These are phyloP conservation scores for Onychomys leucogaster DNA, from an alignment of 2,797 vertebrate species.

Conservation along the genomic window DNA sequence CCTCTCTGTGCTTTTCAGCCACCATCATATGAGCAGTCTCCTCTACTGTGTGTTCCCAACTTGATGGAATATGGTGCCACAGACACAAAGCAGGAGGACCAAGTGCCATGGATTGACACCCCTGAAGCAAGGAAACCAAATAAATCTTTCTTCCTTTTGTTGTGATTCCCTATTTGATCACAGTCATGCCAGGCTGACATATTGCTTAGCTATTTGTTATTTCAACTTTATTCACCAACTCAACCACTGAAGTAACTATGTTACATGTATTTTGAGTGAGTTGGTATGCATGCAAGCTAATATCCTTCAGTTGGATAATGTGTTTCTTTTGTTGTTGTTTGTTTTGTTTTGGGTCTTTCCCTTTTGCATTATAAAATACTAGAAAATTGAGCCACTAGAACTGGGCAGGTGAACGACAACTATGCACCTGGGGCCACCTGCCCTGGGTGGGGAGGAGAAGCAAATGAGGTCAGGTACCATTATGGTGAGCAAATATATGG, in stretches of 20 bases:
- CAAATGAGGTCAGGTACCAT: too few relatives aligned
- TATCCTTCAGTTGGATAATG: conserved; percentile 4
- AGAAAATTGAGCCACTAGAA: too few relatives aligned
- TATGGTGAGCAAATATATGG: too few relatives aligned
- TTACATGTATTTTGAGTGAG: conserved; percentile 23
- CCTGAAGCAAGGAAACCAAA: not conserved
- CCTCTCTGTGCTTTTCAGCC: not conserved
- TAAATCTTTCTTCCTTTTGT: not conserved
- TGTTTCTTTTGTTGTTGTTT: not conserved
- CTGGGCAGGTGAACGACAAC: too few relatives aligned
- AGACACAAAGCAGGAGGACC: not conserved
- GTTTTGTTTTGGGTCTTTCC: not conserved
- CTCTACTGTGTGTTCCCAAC: rapidly evolving
- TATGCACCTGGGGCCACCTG: too few relatives aligned
- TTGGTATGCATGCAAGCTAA: not conserved
- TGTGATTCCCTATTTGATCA: not conserved
- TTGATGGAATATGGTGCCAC: not conserved
- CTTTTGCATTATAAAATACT: not conserved
- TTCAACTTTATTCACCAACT: not conserved
- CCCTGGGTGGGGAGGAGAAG: too few relatives aligned
- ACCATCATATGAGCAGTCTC: not conserved
- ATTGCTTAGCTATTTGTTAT: not conserved
- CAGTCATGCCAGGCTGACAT: not conserved
- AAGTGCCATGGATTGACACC: not conserved
- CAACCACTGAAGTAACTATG: not conserved